Conservation (phyloP, 2,888 invertebrate species). For the Empis stercorea region DNA sequence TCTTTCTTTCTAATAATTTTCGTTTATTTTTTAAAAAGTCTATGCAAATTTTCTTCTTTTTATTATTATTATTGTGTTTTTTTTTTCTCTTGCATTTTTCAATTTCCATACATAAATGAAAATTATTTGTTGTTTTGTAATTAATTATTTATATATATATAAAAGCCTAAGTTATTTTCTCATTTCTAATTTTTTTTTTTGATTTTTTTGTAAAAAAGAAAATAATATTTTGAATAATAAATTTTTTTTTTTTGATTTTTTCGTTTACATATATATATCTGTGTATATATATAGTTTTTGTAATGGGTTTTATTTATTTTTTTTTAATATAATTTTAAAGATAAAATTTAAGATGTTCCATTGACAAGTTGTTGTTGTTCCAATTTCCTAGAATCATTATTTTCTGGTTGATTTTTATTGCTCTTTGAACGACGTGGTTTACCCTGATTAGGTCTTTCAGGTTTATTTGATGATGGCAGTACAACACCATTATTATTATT, state of each 20-base stretch:
- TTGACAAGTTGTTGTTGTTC: slow-evolving; percentile 34
- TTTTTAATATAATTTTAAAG: background rate
- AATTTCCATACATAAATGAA: too few species aligned
- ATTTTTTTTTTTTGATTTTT: slow-evolving; percentile 7
- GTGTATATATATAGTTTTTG: slow-evolving; percentile 12
- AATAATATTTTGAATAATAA: slow-evolving; percentile 5
- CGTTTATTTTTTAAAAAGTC: too few species aligned
- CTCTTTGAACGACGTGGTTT: slow-evolving; percentile 10
- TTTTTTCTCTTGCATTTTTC: too few species aligned
- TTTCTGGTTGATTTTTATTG: slow-evolving; percentile 17
- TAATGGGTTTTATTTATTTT: slow-evolving; percentile 5
- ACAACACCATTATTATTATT: background rate
- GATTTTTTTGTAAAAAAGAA: too few species aligned
- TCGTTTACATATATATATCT: slow-evolving; percentile 11
- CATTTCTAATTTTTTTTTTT: too few species aligned
- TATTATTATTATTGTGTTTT: too few species aligned
- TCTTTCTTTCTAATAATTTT: too few species aligned
- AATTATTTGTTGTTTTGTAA: too few species aligned
- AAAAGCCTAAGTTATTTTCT: too few species aligned
- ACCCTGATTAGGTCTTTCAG: background rate
- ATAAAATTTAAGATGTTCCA: slow-evolving; percentile 31
- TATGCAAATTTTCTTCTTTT: too few species aligned
- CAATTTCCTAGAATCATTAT: slow-evolving; percentile 29
- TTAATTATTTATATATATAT: too few species aligned
- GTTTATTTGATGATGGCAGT: background rate